A percentile compares a stretch with the other conserved stretches of the same genome.
Evolutionary conservation across 2,888 invertebrate genomes (phyloP).

Genomic region (Patella caerulea): DNA sequence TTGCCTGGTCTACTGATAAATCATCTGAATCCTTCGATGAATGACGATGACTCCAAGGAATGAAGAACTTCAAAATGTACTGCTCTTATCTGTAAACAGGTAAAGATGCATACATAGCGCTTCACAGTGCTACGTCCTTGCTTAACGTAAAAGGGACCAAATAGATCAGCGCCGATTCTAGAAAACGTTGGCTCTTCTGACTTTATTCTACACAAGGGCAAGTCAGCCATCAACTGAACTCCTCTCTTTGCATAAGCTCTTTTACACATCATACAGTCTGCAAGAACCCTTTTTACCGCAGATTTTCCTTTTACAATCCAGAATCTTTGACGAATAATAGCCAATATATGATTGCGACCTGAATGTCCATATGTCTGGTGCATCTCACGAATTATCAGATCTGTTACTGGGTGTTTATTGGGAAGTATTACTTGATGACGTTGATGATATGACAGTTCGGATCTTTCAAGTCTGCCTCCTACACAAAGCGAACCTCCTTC

Average conservation of each 20-base stretch:
- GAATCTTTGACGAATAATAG: not conserved
- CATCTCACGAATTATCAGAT: slow-evolving; percentile 5
- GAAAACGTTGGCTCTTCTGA: slow-evolving; percentile 22
- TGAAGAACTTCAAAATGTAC: slow-evolving; percentile 30
- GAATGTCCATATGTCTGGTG: slow-evolving; percentile 3
- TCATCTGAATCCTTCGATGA: not conserved
- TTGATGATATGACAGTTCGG: not conserved
- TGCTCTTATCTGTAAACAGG: slow-evolving; percentile 26
- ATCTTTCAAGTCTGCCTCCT: not conserved
- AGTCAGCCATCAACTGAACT: slow-evolving; percentile 9
- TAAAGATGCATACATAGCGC: slow-evolving; percentile 32
- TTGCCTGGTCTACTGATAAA: not conserved
- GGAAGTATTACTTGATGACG: slow-evolving; percentile 14
- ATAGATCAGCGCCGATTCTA: slow-evolving; percentile 26
- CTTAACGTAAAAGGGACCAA: slow-evolving; percentile 29
- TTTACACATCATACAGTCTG: slow-evolving; percentile 8
- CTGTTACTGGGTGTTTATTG: not conserved
- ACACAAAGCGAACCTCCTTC: not conserved
- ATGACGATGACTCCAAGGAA: slow-evolving; percentile 10
- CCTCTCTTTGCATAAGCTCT: not conserved
- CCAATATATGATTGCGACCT: slow-evolving; percentile 14
- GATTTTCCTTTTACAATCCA: slow-evolving; percentile 13
- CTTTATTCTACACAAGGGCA: not conserved
- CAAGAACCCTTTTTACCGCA: not conserved
- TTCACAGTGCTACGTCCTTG: slow-evolving; percentile 22